Evolutionary conservation across 2,113 vertebrate genomes (phyloP), one percentile per base, ranked within the genome.

Genomic region (Sorex araneus): DNA sequence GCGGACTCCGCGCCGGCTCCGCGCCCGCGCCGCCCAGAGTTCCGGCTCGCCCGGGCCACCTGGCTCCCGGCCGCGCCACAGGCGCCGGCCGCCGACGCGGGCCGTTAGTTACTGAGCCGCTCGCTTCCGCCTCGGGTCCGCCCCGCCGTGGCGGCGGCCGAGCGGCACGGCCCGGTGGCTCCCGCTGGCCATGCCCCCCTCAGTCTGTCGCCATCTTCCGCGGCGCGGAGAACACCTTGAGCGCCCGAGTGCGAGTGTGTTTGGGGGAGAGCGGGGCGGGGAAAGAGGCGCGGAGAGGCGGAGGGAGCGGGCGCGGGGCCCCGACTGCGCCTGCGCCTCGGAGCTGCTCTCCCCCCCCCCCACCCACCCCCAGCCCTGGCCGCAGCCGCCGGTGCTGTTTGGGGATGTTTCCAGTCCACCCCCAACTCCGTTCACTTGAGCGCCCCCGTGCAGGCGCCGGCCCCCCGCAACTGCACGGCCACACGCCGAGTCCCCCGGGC

Each of bases 121-220:
- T 97, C 89, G 95, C 97, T 97, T 97, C 90, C 96, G 97, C 96
- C 96, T 97, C 78, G 93, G 88, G 60, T 97, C 95, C 81, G 95
- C 95, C 94, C 92, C 93, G 93, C 92, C 93, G 92, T 95, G 95
- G 95, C 92, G 85, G 96, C 96, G 92, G 95, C 97, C 95, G 93
- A 95, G 94, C 96, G 81, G 96, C 96, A 97, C 81, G 93, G 95
- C 93, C 94, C 97, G 82, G 64, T 89, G 94, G 87, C 96, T 92
- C 96, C 95, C 90, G 83, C 92, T 96, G 96, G 95, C 96, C 92
- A 94, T 95, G 95, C 96, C 97, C 97, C 97, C 97, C 40, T 98
- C 97, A 98, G 94, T 96, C 97, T 97, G 98, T 98, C 98, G 98
- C 98, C 98, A 98, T 98, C 98, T 98, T 98, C 98, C 95, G 97